A percentile compares a stretch with the other conserved stretches of the same genome.
Conservation (phyloP, 1,140 invertebrate species). For the Nasonia longicornis region DNA sequence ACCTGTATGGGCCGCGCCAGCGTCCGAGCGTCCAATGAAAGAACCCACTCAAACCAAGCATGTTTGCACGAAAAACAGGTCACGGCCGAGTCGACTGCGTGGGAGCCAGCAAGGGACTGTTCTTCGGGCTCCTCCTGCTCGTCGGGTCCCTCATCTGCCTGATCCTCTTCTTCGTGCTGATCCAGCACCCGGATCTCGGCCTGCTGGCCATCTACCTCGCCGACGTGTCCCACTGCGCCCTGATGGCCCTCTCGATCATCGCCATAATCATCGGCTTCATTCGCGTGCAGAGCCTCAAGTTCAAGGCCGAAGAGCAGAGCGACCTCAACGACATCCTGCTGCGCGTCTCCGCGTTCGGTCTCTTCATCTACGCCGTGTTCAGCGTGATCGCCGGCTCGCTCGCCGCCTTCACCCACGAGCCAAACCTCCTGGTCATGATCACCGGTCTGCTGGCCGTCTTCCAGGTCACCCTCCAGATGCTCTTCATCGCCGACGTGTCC, state of each 20-base stretch:
- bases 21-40: neutral
- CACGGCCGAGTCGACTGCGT: slow-evolving; percentile 90
- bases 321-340: slow-evolving; percentile 91
- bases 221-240: slow-evolving; percentile 88
- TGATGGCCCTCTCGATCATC: slow-evolving; percentile 88
- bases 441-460: slow-evolving; percentile 88
- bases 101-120: slow-evolving; percentile 92
- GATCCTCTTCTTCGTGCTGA: slow-evolving; percentile 94
- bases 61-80: slow-evolving; percentile 64
- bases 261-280: slow-evolving; percentile 90
- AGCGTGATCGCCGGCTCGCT: slow-evolving; percentile 91
- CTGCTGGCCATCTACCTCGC: slow-evolving; percentile 89
- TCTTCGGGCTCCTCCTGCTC: slow-evolving; percentile 89
- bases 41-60: slow-evolving; percentile 27
- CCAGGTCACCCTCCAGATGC: slow-evolving; percentile 90
- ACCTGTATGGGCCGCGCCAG: neutral
- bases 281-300: slow-evolving; percentile 86
- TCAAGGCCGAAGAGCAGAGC: slow-evolving; percentile 88
- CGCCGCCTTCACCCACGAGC: slow-evolving; percentile 85
- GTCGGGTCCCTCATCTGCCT: slow-evolving; percentile 93
- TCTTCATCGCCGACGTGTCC: slow-evolving; percentile 95
- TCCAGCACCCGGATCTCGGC: slow-evolving; percentile 83
- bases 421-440: slow-evolving; percentile 89
- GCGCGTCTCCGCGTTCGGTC: slow-evolving; percentile 90
- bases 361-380: slow-evolving; percentile 93